Evolutionary conservation across 2,888 invertebrate genomes (phyloP), one percentile per base, ranked within the genome.

Genomic region (Chalcis sispes): DNA sequence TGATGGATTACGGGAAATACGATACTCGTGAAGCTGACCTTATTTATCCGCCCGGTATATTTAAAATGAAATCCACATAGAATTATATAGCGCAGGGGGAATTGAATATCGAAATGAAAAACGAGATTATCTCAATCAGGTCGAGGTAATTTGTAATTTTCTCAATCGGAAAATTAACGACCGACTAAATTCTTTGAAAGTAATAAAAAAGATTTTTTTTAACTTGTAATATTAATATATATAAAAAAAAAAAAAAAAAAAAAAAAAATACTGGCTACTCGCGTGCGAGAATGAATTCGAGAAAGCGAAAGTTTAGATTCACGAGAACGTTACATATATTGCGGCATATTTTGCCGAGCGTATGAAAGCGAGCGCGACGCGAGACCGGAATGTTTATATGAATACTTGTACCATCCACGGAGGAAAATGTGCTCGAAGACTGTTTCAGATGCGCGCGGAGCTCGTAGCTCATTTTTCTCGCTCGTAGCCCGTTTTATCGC

Each of bases 71-170:
- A 52, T 61, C 20, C 40, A 40, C 70, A 27, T 50, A 40, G 40
- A 50, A 70, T 58, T 69, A 52, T 50, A 18, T n/a, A 5, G 67
- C 56, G 20, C 18, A 18, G 46, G 18, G 2, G n/a, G 29, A 29
- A 29, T 15, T 10, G 36, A 18, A n/a, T n/a, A n/a, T n/a, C 23
- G 18, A 27, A 2, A 20, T 20, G 72, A 72, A 56, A 72, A 72
- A 65, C 40, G 27, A 58, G 58, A 65, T 72, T 58, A 58, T 46
- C 27, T 56, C 65, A 65, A 72, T 72, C 65, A 58, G 48, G 18
- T 56, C 46, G 48, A 48, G 58, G 36, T 54, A 48, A 72, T 65
- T 72, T 20, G 48, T 58, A 58, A 72, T 58, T 64, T 72, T n/a
- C 5, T 32, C n/a, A n/a, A n/a, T n/a, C n/a, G n/a, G n/a, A n/a